phyloP scores from a whole-genome alignment of 1,140 invertebrate genomes.

The Parapsyche elsis region DNA sequence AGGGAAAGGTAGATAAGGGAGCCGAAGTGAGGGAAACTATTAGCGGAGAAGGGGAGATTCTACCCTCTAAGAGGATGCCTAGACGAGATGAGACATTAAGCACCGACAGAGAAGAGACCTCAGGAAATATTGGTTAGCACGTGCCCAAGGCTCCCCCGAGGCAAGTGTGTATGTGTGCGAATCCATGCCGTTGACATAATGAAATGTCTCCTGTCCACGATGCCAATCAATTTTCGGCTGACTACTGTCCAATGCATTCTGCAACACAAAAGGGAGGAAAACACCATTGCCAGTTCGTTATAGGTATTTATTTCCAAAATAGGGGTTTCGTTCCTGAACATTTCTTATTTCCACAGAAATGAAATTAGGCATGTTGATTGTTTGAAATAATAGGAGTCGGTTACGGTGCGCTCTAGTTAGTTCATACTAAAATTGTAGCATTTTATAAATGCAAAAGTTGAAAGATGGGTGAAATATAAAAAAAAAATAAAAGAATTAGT shows the following conservation, averaged over 20 bases:
- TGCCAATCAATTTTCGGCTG: conserved; percentile 31
- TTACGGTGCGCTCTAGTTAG: too few relatives aligned
- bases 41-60: conserved; percentile 23
- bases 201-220: conserved; percentile 24
- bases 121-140: not conserved
- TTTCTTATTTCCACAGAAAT: too few relatives aligned
- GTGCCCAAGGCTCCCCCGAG: not conserved
- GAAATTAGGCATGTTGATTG: too few relatives aligned
- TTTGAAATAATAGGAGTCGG: too few relatives aligned
- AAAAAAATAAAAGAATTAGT: too few relatives aligned
- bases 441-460: too few relatives aligned
- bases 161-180: not conserved
- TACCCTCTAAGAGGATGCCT: not conserved
- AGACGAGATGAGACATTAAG: conserved; percentile 28
- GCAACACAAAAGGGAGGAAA: not conserved
- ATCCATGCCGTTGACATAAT: conserved; percentile 37
- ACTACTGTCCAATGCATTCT: conserved; percentile 24
- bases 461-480: too few relatives aligned
- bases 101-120: not conserved
- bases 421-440: too few relatives aligned
- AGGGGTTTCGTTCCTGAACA: too few relatives aligned
- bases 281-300: too few relatives aligned
- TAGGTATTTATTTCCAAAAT: too few relatives aligned
- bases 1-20: conserved; percentile 20
- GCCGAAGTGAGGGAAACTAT: conserved; percentile 22